phyloP scores from a whole-genome alignment of 2,113 vertebrate species.

The Patagioenas fasciata region DNA sequence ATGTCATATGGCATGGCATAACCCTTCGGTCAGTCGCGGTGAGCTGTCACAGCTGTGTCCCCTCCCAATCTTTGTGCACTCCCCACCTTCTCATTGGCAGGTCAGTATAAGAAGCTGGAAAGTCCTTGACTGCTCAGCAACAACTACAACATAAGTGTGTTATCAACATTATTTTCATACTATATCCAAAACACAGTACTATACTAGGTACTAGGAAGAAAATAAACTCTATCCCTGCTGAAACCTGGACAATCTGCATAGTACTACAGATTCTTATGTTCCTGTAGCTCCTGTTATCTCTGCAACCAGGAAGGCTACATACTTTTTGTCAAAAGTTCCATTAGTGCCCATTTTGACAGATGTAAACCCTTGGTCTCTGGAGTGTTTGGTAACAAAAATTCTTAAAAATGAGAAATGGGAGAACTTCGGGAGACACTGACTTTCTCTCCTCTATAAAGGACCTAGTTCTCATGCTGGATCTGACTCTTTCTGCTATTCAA shows the following conservation, averaged over 20 bases:
- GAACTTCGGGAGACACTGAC: neutral
- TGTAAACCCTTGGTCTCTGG: rapidly evolving
- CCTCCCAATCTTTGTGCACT: no score
- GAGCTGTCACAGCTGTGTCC: no score
- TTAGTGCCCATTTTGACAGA: neutral
- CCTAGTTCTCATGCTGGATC: neutral
- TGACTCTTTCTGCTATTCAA: neutral
- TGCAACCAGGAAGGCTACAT: neutral
- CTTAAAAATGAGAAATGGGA: neutral
- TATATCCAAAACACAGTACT: no score
- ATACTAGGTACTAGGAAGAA: no score
- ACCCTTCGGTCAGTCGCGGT: no score
- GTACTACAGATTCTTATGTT: neutral
- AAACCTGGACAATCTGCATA: neutral
- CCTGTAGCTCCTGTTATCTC: neutral
- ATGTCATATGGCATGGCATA: no score
- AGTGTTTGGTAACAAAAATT: neutral
- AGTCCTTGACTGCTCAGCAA: no score
- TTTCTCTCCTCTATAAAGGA: neutral
- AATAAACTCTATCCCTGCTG: no score
- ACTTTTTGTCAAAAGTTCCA: neutral
- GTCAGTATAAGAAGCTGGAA: no score
- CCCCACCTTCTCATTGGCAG: no score
- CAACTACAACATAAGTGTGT: no score
- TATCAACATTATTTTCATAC: no score